phyloP scores from a whole-genome alignment of 2,113 vertebrate genomes.

The Podiceps cristatus region DNA sequence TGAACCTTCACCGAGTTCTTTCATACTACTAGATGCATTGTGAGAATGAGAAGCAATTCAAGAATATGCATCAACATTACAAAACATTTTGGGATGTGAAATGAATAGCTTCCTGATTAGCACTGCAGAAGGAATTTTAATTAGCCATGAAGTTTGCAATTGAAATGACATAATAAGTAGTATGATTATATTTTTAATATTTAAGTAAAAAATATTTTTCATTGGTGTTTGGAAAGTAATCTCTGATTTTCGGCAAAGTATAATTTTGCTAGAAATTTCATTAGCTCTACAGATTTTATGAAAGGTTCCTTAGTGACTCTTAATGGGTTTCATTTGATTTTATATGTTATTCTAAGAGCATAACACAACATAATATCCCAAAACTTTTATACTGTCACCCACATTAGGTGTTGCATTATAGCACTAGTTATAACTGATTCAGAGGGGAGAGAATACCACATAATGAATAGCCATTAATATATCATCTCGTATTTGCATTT shows the following conservation, averaged over 20 bases:
- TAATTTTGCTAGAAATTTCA: background rate
- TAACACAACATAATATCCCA: background rate
- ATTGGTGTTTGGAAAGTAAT: background rate
- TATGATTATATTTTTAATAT: background rate
- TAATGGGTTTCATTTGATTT: background rate
- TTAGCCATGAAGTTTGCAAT: background rate
- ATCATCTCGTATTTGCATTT: background rate
- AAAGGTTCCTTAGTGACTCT: background rate
- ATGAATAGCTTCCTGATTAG: background rate
- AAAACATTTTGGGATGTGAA: background rate
- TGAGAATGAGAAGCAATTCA: background rate
- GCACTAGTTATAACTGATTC: background rate
- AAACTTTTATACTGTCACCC: background rate
- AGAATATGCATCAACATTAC: background rate
- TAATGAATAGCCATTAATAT: background rate
- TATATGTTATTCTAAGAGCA: background rate
- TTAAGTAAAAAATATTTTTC: background rate
- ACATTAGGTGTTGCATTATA: background rate
- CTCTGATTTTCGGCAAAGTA: background rate
- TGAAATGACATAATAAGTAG: background rate
- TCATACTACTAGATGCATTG: background rate
- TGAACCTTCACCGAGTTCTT: background rate
- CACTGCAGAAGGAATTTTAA: background rate
- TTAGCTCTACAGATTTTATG: background rate
- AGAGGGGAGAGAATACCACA: background rate